These are phyloP conservation scores for Falco berigora DNA, from an alignment of 2,797 vertebrate species.

Conservation along the genomic window DNA sequence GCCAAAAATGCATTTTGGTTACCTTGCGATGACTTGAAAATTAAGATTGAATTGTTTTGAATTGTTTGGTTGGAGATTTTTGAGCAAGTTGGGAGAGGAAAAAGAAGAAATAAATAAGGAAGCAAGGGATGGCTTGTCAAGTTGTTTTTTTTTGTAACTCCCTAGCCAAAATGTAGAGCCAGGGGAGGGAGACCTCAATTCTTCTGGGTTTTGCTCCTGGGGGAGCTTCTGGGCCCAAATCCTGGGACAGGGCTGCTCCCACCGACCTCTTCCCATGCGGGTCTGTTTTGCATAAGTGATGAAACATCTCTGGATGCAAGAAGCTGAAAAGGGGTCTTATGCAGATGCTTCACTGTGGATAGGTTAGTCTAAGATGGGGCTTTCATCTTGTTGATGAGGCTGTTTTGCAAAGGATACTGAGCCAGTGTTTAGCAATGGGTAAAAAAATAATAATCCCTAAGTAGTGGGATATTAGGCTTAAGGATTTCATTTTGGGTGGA, in stretches of 20 bases:
- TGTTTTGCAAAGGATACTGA: neutral
- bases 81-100: neutral
- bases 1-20: neutral
- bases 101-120: neutral
- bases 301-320: neutral
- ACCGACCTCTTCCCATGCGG: rapidly evolving
- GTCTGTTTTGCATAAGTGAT: neutral
- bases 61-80: neutral
- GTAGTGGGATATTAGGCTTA: neutral
- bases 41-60: neutral
- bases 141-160: neutral
- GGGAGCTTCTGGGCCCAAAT: neutral
- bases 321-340: rapidly evolving
- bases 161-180: neutral
- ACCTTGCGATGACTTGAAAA: neutral
- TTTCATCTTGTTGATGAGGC: neutral
- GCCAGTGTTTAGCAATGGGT: neutral
- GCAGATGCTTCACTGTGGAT: neutral
- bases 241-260: neutral
- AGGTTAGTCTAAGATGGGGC: neutral
- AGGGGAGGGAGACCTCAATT: neutral
- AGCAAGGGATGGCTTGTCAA: neutral
- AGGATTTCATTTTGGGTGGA: neutral
- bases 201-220: neutral
- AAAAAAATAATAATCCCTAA: neutral